Evolutionary conservation across 2,888 invertebrate genomes (phyloP).

Genomic region (Dascillus cervinus): DNA sequence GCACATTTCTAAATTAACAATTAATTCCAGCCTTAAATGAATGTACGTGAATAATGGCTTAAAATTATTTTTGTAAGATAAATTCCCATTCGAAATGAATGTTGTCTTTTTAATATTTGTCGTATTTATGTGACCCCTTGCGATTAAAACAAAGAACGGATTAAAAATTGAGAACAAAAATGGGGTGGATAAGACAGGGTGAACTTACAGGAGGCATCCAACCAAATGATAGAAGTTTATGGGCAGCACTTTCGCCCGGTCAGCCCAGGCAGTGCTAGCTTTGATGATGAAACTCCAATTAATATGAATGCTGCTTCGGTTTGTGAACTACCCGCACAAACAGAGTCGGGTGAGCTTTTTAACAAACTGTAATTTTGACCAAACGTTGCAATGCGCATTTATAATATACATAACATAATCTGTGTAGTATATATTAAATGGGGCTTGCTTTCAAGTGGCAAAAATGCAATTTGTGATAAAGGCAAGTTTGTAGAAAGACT

Average conservation of each 20-base stretch:
- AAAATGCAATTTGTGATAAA: constrained; percentile 17
- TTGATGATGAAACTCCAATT: constrained; percentile 34
- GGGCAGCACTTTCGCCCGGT: constrained; percentile 35
- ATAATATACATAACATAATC: constrained; percentile 3
- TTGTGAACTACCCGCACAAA: constrained; percentile 32
- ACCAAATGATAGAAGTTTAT: constrained; percentile 41
- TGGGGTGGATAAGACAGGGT: constrained; percentile 28
- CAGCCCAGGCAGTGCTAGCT: constrained; percentile 36
- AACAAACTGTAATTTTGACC: constrained; percentile 7
- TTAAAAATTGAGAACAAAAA: background rate
- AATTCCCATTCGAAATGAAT: no score
- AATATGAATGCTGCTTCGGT: constrained; percentile 30
- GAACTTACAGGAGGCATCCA: constrained; percentile 43
- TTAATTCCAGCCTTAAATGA: no score
- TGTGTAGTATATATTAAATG: background rate
- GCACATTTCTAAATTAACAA: no score
- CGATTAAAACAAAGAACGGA: no score
- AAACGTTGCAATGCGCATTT: constrained; percentile 22
- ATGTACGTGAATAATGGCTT: no score
- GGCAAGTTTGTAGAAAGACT: constrained; percentile 33
- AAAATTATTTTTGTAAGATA: no score
- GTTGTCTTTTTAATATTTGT: no score
- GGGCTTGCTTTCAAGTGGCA: no score
- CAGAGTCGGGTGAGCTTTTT: constrained; percentile 37
- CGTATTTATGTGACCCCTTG: no score